Evolutionary conservation across 1,140 invertebrate species (phyloP).

Genomic region (Drosophila pallidifrons): DNA sequence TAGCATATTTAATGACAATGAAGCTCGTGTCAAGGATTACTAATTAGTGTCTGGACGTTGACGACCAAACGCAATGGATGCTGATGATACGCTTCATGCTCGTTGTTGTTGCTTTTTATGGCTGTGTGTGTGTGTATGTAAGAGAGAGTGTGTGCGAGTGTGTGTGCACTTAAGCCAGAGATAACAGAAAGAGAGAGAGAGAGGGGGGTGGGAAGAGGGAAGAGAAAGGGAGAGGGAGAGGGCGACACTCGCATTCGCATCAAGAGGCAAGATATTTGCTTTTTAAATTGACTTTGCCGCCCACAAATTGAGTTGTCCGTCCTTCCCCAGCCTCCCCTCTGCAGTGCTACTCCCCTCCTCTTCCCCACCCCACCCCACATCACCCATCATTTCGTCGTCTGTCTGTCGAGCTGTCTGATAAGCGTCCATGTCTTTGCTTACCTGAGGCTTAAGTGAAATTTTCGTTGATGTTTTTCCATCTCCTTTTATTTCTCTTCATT

Average conservation of each 20-base stretch:
- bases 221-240: too few species aligned
- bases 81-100: constrained; percentile 35
- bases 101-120: constrained; percentile 26
- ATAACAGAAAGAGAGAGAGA: too few species aligned
- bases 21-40: constrained; percentile 82
- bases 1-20: constrained; percentile 79
- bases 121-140: constrained; percentile 11
- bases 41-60: constrained; percentile 82
- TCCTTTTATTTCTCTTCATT: background rate
- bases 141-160: too few species aligned
- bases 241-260: constrained; percentile 8
- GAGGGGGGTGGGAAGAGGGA: too few species aligned
- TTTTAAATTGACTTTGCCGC: constrained; percentile 79
- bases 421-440: constrained; percentile 61
- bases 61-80: constrained; percentile 55
- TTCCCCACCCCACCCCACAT: background rate
- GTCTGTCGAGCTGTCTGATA: constrained; percentile 46
- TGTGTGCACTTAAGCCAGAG: too few species aligned
- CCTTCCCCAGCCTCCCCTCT: background rate
- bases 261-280: constrained; percentile 60
- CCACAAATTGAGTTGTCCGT: constrained; percentile 72
- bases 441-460: constrained; percentile 79
- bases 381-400: background rate
- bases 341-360: background rate
- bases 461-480: constrained; percentile 33